A percentile compares a stretch with the other conserved stretches of the same genome.
Evolutionary conservation across 2,113 vertebrate genomes (phyloP).

Genomic region (Pterocles gutturalis): DNA sequence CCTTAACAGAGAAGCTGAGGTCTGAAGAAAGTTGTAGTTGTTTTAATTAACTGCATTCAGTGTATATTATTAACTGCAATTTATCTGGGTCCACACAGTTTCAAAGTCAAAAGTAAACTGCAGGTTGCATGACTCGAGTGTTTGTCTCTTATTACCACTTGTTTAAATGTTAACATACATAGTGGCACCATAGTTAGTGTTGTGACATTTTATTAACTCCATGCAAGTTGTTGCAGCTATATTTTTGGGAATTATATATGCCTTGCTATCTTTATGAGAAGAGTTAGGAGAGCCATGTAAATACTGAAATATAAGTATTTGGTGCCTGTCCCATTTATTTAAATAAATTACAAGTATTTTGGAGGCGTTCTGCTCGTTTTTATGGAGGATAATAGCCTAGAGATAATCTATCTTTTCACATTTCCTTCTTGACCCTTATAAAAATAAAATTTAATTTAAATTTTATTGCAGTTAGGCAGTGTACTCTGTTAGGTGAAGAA

Average conservation of each 20-base stretch:
- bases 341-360: neutral
- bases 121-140: neutral
- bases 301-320: neutral
- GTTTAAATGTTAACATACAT: neutral
- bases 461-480: neutral
- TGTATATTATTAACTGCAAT: neutral
- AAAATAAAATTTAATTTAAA: conserved; percentile 7
- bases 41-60: neutral
- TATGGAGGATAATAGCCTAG: neutral
- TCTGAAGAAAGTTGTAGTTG: neutral
- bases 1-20: neutral
- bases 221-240: neutral
- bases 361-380: neutral
- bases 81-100: neutral
- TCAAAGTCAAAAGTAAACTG: neutral
- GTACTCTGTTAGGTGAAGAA: neutral
- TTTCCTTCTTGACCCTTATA: neutral
- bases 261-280: neutral
- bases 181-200: neutral
- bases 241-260: neutral
- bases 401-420: neutral
- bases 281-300: neutral
- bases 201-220: neutral
- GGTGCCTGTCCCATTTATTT: neutral
- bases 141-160: neutral